Evolutionary conservation across 53 echinoderm and acorn worm genomes (phyloP).

Genomic region (Actinopyga echinites): DNA sequence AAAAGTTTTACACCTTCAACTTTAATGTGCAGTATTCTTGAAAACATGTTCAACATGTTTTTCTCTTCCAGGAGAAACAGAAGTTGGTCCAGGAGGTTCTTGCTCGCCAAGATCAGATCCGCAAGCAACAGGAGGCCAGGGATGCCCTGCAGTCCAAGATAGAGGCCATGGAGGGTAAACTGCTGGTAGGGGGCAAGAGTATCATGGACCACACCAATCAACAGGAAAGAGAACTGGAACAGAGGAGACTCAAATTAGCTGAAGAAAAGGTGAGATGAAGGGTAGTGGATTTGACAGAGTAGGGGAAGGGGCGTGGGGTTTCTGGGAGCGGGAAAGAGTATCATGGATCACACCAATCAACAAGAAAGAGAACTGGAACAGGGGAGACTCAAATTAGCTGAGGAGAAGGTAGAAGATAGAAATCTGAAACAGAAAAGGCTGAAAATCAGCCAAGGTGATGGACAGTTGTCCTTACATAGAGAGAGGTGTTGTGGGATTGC

Average conservation of each 20-base stretch:
- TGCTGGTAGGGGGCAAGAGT: conserved; percentile 93
- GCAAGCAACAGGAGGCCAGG: conserved; percentile 78
- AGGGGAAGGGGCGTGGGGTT: no score
- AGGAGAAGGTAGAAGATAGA: conserved; percentile 91
- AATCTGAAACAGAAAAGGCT: background rate
- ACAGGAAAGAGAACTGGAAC: conserved; percentile 81
- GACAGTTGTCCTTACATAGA: background rate
- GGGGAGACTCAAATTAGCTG: conserved; percentile 66
- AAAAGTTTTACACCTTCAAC: no score
- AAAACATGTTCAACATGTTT: no score
- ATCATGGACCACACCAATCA: conserved; percentile 96
- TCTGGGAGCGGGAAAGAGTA: conserved; percentile 94
- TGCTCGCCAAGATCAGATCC: conserved; percentile 62
- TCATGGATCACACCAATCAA: conserved; percentile 93
- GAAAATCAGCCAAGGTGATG: background rate
- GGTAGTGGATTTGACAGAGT: no score
- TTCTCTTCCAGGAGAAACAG: conserved; percentile 75
- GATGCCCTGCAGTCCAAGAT: conserved; percentile 85
- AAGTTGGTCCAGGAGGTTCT: conserved; percentile 72
- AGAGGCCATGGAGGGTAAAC: conserved; percentile 94
- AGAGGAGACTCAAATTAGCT: conserved; percentile 66
- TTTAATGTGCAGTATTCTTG: no score
- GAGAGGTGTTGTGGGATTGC: conserved; percentile 82
- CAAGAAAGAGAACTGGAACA: conserved; percentile 84
- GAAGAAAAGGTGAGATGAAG: conserved; percentile 67